These are phyloP conservation scores for Panthera uncia DNA, from an alignment of 2,113 vertebrate species.

Conservation along the genomic window DNA sequence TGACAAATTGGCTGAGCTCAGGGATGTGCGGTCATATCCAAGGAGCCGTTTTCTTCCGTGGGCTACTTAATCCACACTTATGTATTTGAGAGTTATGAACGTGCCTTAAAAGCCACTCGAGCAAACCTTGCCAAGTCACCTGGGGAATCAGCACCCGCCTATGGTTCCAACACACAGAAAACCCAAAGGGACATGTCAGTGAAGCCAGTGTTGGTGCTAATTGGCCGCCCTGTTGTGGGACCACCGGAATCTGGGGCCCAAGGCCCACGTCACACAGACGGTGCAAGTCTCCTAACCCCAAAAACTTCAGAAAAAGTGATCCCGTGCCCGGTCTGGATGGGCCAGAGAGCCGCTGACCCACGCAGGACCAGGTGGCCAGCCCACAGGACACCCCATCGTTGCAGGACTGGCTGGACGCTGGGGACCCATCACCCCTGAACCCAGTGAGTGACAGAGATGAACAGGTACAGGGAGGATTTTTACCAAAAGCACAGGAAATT, in stretches of 20 bases:
- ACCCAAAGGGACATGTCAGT: background rate
- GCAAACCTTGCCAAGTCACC: background rate
- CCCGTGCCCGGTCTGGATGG: background rate
- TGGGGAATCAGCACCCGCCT: fast-evolving
- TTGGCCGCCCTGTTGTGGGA: background rate
- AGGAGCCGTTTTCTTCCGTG: no score
- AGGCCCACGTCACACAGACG: background rate
- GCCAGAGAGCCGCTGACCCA: fast-evolving
- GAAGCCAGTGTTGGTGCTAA: background rate
- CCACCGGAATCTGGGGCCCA: fast-evolving
- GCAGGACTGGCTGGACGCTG: background rate
- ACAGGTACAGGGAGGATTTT: slow-evolving; percentile 10
- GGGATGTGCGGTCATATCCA: background rate
- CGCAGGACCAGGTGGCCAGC: background rate
- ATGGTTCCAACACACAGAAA: background rate
- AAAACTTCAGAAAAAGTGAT: background rate
- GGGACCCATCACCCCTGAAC: no score
- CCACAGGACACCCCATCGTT: fast-evolving
- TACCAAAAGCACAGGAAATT: slow-evolving; percentile 30
- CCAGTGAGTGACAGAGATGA: background rate
- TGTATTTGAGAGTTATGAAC: background rate
- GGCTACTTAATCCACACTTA: background rate
- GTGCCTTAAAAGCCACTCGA: fast-evolving
- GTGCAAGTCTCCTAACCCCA: background rate
- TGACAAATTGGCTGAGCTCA: background rate